These are phyloP conservation scores for Junco hyemalis DNA, from an alignment of 2,113 vertebrate genomes.

Conservation along the genomic window DNA sequence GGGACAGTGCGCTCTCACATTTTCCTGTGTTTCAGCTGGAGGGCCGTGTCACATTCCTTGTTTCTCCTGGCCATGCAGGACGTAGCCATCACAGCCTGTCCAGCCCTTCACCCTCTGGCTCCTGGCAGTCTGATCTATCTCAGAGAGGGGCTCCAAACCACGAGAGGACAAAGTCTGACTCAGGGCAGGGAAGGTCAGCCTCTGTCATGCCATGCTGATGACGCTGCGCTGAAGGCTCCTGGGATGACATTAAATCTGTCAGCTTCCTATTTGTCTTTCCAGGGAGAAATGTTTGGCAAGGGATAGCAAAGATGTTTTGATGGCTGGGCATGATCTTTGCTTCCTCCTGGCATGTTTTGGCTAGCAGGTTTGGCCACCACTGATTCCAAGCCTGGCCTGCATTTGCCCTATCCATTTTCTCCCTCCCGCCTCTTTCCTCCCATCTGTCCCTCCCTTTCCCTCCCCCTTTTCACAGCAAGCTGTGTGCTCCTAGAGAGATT, in stretches of 20 bases:
- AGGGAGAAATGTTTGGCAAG: not conserved
- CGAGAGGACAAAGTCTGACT: not conserved
- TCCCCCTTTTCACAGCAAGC: not conserved
- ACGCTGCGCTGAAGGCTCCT: not conserved
- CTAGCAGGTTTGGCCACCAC: not conserved
- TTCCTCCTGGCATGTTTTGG: not conserved
- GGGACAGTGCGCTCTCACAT: not conserved
- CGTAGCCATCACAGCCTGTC: accelerated
- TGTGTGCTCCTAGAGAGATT: not conserved
- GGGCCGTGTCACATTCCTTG: not conserved
- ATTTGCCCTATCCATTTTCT: not conserved
- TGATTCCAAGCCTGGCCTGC: not conserved
- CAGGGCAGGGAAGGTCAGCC: not conserved
- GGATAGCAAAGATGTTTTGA: not conserved
- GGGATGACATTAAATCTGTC: not conserved
- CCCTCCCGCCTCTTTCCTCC: not conserved
- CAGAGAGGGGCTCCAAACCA: not conserved
- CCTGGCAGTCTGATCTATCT: not conserved
- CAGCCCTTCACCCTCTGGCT: not conserved
- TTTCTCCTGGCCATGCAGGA: not conserved
- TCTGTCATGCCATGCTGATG: not conserved
- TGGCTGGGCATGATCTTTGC: not conserved
- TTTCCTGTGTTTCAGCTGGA: not conserved
- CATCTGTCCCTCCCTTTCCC: not conserved
- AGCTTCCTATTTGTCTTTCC: not conserved